phyloP scores from a whole-genome alignment of 2,797 vertebrate genomes.

The Siniperca undulata region DNA sequence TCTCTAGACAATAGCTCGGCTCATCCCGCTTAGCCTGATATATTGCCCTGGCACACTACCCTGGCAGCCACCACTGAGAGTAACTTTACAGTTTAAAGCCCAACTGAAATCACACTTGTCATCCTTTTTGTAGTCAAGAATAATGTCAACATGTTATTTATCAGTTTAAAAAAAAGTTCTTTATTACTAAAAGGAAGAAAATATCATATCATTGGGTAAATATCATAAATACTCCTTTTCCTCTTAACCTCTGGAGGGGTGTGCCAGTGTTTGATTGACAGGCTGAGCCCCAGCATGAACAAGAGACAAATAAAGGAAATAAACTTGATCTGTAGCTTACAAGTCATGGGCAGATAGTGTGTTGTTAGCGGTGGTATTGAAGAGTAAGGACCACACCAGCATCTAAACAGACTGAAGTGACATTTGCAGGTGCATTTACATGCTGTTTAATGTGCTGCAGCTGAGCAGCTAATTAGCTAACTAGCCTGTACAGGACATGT shows the following conservation, averaged over 20 bases:
- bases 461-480: background rate
- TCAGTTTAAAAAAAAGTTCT: too few species aligned
- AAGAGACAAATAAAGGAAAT: background rate
- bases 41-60: background rate
- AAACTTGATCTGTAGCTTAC: background rate
- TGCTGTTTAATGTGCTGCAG: too few species aligned
- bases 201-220: too few species aligned
- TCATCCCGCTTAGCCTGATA: conserved; percentile 22
- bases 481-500: background rate
- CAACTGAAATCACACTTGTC: background rate
- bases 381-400: background rate
- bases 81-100: background rate
- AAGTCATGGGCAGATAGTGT: background rate
- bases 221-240: background rate
- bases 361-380: background rate
- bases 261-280: background rate
- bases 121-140: background rate
- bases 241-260: background rate
- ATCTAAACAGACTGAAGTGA: background rate
- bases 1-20: conserved; percentile 6
- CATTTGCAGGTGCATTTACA: background rate
- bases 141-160: background rate
- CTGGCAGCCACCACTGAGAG: background rate
- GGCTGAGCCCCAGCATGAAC: background rate
- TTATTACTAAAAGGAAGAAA: too few species aligned